These are phyloP conservation scores for Entelurus aequoreus DNA, from an alignment of 2,113 vertebrate genomes.

Conservation along the genomic window DNA sequence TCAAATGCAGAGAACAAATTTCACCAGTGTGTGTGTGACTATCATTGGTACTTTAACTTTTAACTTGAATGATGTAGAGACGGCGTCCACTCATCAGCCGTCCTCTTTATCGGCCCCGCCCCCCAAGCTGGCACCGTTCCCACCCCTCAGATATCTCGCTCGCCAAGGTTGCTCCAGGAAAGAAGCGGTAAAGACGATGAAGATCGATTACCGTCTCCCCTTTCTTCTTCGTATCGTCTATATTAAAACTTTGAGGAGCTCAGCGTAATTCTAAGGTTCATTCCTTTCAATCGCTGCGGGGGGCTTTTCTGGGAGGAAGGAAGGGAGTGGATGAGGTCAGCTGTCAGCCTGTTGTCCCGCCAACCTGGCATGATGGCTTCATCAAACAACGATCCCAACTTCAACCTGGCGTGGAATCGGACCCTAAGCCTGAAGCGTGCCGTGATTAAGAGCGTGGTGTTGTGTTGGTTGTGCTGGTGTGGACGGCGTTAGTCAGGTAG, in stretches of 20 bases:
- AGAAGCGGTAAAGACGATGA: no score
- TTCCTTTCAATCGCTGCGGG: slow-evolving; percentile 6
- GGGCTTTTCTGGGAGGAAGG: slow-evolving; percentile 7
- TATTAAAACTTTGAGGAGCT: neutral
- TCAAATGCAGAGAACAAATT: no score
- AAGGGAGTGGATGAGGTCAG: slow-evolving; percentile 19
- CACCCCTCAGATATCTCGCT: no score
- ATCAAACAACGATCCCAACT: neutral
- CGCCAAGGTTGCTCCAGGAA: no score
- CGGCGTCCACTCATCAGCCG: no score
- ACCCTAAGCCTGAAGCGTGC: slow-evolving; percentile 15
- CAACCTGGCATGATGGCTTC: slow-evolving; percentile 7
- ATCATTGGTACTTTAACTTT: no score
- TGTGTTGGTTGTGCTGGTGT: slow-evolving; percentile 10
- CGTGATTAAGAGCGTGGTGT: slow-evolving; percentile 14
- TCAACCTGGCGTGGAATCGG: slow-evolving; percentile 10
- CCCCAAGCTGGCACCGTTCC: no score
- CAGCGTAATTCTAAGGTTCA: neutral
- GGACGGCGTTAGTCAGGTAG: slow-evolving; percentile 7
- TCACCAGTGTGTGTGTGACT: no score
- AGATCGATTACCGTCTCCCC: no score
- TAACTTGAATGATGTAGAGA: no score
- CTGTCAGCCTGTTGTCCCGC: slow-evolving; percentile 30
- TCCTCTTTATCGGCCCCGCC: no score
- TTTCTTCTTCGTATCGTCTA: no score